Evolutionary conservation across 2,113 vertebrate species (phyloP), one percentile per base, ranked within the genome.

Genomic region (Pipa parva): DNA sequence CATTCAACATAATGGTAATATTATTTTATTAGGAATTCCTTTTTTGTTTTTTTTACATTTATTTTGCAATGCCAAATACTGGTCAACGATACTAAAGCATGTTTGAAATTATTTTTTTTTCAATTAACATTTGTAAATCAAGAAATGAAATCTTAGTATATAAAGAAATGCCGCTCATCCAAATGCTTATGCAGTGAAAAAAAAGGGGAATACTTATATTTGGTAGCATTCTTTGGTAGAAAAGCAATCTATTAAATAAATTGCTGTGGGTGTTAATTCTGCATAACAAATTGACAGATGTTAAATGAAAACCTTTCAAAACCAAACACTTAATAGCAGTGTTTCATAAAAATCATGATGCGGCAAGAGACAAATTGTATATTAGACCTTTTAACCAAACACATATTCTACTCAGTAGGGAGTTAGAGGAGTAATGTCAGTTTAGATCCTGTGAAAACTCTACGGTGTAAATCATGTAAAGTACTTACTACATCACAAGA

Each of bases 201-300:
- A 36, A 36, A 82, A 75, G 86, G 88, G 86, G 88, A 85, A 89
- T 88, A 81, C 76, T 64, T 84, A 62, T 80, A 83, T 80, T 83
- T 80, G 73, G 63, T 81, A 72, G 78, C 81, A 75, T 79, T 83
- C 77, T 54, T 76, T 75, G 79, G 75, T 74, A 79, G 77, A 81
- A 76, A 75, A 77, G 76, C 76, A 72, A 72, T 82, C 74, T 81
- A 75, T 77, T 75, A 79, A 78, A 81, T 79, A 79, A 76, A 78
- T 78, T 80, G 77, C 84, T 75, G 71, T 80, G 82, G 81, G 80
- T 84, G 69, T 69, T 66, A 75, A 77, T 80, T 78, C 74, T 78
- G 67, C 64, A 72, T 81, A n/a, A 77, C 78, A 68, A 33, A 75
- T 71, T 82, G 85, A 81, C 86, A 87, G 81, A 80, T 87, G 81